phyloP scores from a whole-genome alignment of 2,797 vertebrate genomes.

The Oreonectes daqikongensis region DNA sequence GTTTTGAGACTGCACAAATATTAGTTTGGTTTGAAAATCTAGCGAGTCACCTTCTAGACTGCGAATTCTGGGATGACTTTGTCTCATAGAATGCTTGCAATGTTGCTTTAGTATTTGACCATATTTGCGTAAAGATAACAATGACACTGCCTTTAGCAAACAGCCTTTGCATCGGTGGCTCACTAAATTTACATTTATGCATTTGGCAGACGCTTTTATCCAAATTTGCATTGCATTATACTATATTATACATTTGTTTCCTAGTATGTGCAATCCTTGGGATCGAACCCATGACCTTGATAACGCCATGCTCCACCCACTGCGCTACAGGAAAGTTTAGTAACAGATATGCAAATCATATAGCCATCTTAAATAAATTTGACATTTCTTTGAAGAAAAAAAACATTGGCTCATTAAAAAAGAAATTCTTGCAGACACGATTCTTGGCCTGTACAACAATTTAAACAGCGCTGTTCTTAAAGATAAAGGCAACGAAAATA shows the following conservation, averaged over 20 bases:
- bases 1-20: slow-evolving; percentile 15
- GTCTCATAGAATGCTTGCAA: not conserved
- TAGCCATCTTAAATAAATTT: not conserved
- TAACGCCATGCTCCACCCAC: no score
- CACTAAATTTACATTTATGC: no score
- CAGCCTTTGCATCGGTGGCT: not conserved
- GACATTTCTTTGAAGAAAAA: not conserved
- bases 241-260: no score
- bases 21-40: not conserved
- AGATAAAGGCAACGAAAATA: slow-evolving; percentile 26
- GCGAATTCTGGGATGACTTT: not conserved
- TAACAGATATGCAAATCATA: not conserved
- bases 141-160: not conserved
- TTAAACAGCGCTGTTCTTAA: slow-evolving; percentile 19
- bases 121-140: not conserved
- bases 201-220: no score
- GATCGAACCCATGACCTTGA: no score
- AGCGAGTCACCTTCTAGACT: not conserved
- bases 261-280: no score
- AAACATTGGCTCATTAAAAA: not conserved
- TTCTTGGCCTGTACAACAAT: slow-evolving; percentile 14
- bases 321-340: no score
- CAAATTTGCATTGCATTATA: no score
- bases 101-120: not conserved
- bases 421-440: not conserved